Percentiles rank a stretch among this genome's conserved stretches.
These are phyloP conservation scores for Arctocebus calabarensis DNA, from an alignment of 2,797 vertebrate genomes.

Conservation along the genomic window DNA sequence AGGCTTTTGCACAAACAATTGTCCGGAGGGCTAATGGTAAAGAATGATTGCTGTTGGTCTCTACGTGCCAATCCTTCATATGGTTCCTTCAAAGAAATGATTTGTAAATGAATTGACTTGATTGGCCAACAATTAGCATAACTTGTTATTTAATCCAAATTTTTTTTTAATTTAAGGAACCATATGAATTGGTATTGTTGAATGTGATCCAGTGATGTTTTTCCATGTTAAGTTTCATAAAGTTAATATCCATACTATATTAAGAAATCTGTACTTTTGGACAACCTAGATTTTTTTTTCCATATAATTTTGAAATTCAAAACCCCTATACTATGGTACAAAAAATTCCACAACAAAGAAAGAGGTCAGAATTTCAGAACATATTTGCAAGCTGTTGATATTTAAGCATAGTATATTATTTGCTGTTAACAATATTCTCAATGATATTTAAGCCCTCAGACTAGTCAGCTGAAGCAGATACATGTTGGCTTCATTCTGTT, in stretches of 20 bases:
- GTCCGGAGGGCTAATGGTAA: not conserved
- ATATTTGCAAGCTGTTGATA: not conserved
- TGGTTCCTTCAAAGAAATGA: not conserved
- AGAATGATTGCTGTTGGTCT: not conserved
- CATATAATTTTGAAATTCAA: not conserved
- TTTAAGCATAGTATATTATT: not conserved
- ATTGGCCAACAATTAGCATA: not conserved
- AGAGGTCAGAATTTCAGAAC: not conserved
- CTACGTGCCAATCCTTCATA: not conserved
- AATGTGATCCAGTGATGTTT: not conserved
- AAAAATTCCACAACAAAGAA: not conserved
- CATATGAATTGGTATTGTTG: not conserved
- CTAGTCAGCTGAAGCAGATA: constrained; percentile 12
- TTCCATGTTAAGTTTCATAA: constrained; percentile 27
- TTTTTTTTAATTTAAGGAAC: not conserved
- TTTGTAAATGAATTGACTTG: not conserved
- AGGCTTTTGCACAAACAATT: not conserved
- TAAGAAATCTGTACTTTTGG: not conserved
- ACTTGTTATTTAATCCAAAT: not conserved
- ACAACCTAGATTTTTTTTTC: not conserved
- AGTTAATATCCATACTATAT: not conserved
- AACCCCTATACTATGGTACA: not conserved
- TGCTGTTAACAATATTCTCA: not conserved
- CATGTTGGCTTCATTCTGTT: not conserved
- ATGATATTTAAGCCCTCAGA: not conserved